Conservation (phyloP, 2,888 invertebrate species). For the Trichogramma evanescens region DNA sequence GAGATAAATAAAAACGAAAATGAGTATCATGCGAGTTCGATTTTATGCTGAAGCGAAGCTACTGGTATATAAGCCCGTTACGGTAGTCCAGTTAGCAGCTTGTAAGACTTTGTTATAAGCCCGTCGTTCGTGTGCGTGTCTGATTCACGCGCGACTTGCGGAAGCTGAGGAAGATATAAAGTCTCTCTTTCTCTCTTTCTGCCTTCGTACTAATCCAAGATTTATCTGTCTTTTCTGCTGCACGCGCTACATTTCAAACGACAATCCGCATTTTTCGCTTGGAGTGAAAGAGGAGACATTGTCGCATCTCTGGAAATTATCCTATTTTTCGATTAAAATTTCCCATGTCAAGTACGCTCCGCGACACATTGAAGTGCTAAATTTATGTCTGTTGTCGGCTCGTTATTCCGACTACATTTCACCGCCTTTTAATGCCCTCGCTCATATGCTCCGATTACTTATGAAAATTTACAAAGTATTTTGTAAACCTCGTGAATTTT, state of each 20-base stretch:
- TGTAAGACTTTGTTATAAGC: conserved; percentile 23
- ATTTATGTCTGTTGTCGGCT: no score
- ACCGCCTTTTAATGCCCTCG: no score
- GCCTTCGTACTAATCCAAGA: conserved; percentile 41
- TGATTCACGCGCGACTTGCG: neutral
- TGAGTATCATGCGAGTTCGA: neutral
- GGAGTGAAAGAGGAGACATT: neutral
- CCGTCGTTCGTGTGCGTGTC: conserved; percentile 4
- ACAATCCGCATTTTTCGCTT: conserved; percentile 17
- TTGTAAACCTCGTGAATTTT: no score
- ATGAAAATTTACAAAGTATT: no score
- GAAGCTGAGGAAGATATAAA: conserved; percentile 24
- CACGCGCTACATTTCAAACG: conserved; percentile 5
- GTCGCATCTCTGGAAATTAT: neutral
- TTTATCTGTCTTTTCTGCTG: conserved; percentile 41
- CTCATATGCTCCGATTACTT: no score
- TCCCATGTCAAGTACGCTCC: no score
- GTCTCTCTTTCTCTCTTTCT: conserved; percentile 8
- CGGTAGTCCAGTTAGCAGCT: conserved; percentile 14
- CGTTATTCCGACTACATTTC: no score
- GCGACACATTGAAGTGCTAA: no score
- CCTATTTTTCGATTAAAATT: no score
- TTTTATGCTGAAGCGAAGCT: conserved; percentile 1
- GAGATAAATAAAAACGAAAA: neutral
- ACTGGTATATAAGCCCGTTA: neutral